Conservation (phyloP, 2,113 vertebrate genomes). For the Cromileptes altivelis region DNA sequence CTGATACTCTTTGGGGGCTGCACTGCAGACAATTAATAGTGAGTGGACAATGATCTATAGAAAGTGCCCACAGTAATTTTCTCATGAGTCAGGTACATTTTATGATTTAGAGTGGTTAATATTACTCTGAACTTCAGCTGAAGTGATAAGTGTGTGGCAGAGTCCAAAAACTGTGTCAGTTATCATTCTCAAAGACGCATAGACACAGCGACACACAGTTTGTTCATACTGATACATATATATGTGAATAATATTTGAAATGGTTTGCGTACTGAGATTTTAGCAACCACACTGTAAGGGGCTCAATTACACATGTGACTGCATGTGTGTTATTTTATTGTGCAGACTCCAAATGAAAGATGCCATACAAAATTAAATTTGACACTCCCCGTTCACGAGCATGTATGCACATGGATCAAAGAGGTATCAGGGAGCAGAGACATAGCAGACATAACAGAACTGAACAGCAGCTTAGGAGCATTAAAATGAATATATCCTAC, state of each 20-base stretch:
- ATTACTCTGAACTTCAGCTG: slow-evolving; percentile 37
- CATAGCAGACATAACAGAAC: not conserved
- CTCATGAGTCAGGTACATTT: slow-evolving; percentile 55
- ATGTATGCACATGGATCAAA: not conserved
- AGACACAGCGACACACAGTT: not conserved
- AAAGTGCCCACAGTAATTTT: slow-evolving; percentile 50
- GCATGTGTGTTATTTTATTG: not conserved
- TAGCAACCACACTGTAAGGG: too few relatives aligned
- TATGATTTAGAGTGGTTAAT: slow-evolving; percentile 60
- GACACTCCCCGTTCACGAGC: not conserved
- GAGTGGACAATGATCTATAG: slow-evolving; percentile 57
- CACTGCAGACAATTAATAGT: slow-evolving; percentile 47
- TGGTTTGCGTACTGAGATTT: not conserved
- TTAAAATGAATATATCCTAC: not conserved
- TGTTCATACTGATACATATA: not conserved
- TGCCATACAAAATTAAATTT: not conserved
- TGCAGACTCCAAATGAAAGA: not conserved
- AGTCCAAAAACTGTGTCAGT: slow-evolving; percentile 27
- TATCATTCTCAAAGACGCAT: slow-evolving; percentile 14
- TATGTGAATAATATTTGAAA: not conserved
- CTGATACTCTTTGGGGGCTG: slow-evolving; percentile 19
- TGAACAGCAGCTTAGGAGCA: not conserved
- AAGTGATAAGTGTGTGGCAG: slow-evolving; percentile 48
- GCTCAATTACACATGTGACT: not conserved
- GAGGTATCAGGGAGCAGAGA: not conserved